Evolutionary conservation across 1,140 invertebrate genomes (phyloP).

Genomic region (Cyclina sinensis): DNA sequence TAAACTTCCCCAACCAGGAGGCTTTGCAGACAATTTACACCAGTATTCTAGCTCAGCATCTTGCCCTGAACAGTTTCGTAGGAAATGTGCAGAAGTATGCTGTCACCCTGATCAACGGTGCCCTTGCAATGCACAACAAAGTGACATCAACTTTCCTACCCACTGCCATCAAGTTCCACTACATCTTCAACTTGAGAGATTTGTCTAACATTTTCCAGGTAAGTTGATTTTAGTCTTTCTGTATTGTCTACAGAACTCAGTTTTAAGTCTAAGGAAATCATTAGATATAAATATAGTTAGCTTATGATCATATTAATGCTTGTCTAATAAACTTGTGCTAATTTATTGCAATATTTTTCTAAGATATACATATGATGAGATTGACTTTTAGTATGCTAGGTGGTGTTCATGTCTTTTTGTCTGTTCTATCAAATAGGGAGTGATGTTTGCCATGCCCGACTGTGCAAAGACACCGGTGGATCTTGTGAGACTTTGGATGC

Average conservation of each 20-base stretch:
- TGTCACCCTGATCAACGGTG: slow-evolving; percentile 92
- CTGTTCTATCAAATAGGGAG: slow-evolving; percentile 92
- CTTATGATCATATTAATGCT: too few species aligned
- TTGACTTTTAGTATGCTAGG: too few species aligned
- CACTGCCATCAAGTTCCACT: slow-evolving; percentile 98
- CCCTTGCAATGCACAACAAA: slow-evolving; percentile 94
- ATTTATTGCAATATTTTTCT: too few species aligned
- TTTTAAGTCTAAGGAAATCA: too few species aligned
- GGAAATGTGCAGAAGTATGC: slow-evolving; percentile 88
- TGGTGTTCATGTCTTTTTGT: too few species aligned
- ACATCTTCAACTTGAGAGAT: slow-evolving; percentile 98
- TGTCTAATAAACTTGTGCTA: too few species aligned
- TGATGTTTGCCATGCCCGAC: slow-evolving; percentile 96
- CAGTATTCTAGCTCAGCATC: slow-evolving; percentile 92
- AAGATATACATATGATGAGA: too few species aligned
- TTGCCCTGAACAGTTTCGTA: slow-evolving; percentile 92
- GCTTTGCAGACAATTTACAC: slow-evolving; percentile 96
- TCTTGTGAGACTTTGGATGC: slow-evolving; percentile 95
- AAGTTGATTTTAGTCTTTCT: neutral
- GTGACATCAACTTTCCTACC: slow-evolving; percentile 95
- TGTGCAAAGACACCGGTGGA: slow-evolving; percentile 93
- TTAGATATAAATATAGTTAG: too few species aligned
- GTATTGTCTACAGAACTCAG: too few species aligned
- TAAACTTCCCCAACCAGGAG: slow-evolving; percentile 96
- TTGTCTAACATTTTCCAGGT: slow-evolving; percentile 93